A percentile compares a stretch with the other conserved stretches of the same genome.
These are phyloP conservation scores for Watsonalla cultraria DNA, from an alignment of 2,888 invertebrate species.

Conservation along the genomic window DNA sequence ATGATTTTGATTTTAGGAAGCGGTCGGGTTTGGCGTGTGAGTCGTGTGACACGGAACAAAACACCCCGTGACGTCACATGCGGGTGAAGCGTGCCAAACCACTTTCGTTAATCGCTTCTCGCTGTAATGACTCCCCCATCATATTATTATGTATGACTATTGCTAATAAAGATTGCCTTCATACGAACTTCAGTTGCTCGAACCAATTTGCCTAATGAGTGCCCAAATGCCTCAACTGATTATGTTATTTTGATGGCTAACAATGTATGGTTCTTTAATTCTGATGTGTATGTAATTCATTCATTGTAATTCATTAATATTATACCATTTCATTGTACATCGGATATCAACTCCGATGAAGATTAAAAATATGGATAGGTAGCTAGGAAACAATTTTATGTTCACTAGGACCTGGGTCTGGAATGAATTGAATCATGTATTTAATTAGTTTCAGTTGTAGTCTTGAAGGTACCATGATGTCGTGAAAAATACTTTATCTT, in stretches of 20 bases:
- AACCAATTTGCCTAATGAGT: background rate
- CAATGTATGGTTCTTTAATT: background rate
- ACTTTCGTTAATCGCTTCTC: constrained; percentile 56
- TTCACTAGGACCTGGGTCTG: no score
- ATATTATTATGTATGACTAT: constrained; percentile 30
- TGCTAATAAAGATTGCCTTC: constrained; percentile 11
- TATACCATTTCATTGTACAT: no score
- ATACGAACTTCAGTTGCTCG: background rate
- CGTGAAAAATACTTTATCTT: no score
- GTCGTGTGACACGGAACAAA: constrained; percentile 30
- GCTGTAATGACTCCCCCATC: constrained; percentile 54
- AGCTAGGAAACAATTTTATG: no score
- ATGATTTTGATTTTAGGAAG: constrained; percentile 47
- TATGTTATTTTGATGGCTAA: background rate
- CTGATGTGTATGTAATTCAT: background rate
- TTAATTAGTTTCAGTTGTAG: no score
- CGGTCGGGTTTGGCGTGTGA: constrained; percentile 28
- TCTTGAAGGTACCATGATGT: no score
- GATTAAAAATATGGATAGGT: no score
- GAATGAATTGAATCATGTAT: no score
- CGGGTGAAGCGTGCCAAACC: constrained; percentile 60
- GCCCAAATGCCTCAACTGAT: background rate
- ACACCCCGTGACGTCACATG: constrained; percentile 44
- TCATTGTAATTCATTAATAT: no score
- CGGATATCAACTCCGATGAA: no score